Percentiles rank a stretch among this genome's conserved stretches.
phyloP scores from a whole-genome alignment of 1,140 invertebrate genomes.

The Rhyacophila brunnea region DNA sequence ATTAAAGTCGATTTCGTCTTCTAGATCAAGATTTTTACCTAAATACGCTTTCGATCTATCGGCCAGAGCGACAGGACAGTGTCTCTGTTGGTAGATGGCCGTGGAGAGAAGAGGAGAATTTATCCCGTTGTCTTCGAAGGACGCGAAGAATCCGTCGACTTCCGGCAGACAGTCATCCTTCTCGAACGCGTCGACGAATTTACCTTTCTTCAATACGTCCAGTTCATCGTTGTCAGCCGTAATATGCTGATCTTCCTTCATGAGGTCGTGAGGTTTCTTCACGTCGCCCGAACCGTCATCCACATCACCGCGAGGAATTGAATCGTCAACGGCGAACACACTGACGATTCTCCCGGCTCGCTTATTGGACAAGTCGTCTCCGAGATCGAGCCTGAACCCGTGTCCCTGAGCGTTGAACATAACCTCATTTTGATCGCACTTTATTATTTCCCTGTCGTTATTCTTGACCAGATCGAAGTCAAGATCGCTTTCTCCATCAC shows the following conservation, averaged over 20 bases:
- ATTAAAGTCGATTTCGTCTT: slow-evolving; percentile 17
- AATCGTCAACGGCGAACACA: too few species aligned
- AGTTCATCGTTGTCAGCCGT: slow-evolving; percentile 11
- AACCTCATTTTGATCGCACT: too few species aligned
- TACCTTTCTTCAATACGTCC: background rate
- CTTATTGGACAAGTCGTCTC: too few species aligned
- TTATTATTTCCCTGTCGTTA: too few species aligned
- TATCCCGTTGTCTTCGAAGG: slow-evolving; percentile 38
- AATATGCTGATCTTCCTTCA: background rate
- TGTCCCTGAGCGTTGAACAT: too few species aligned
- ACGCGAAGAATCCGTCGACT: slow-evolving; percentile 31
- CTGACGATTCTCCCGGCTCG: too few species aligned
- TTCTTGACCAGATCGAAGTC: background rate
- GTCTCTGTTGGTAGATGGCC: slow-evolving; percentile 38
- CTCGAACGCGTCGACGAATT: slow-evolving; percentile 31
- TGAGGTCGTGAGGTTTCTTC: too few species aligned
- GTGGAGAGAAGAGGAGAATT: slow-evolving; percentile 39
- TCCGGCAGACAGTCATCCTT: slow-evolving; percentile 44
- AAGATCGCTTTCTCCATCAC: slow-evolving; percentile 27
- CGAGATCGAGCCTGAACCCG: too few species aligned
- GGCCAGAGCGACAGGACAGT: slow-evolving; percentile 21
- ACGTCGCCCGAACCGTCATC: too few species aligned
- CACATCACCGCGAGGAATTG: too few species aligned
- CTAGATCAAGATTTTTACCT: slow-evolving; percentile 32
- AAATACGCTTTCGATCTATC: slow-evolving; percentile 29